Evolutionary conservation across 2,888 invertebrate genomes (phyloP).

Genomic region (Athalia circularis): DNA sequence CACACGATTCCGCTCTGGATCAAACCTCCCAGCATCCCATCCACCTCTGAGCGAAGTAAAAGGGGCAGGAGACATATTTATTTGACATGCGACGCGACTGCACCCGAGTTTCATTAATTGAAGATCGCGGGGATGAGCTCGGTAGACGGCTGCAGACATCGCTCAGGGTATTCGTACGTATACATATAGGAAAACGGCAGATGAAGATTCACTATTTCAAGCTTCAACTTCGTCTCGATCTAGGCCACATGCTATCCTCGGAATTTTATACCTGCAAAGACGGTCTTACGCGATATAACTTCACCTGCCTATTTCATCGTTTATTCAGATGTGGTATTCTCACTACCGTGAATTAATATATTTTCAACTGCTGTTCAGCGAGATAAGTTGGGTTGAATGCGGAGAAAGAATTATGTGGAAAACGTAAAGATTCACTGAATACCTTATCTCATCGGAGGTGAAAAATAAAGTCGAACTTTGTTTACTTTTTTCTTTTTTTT

Average conservation of each 20-base stretch:
- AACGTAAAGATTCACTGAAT: not conserved
- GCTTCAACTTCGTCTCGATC: constrained; percentile 71
- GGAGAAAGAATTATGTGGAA: not conserved
- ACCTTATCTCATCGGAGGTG: no score
- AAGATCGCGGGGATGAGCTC: constrained; percentile 73
- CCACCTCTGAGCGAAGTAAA: constrained; percentile 46
- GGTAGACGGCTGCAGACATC: constrained; percentile 66
- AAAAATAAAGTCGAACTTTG: no score
- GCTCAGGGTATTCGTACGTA: constrained; percentile 60
- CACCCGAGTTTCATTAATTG: constrained; percentile 75
- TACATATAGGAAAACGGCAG: constrained; percentile 65
- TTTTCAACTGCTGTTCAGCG: no score
- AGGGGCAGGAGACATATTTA: constrained; percentile 72
- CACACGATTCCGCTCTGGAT: constrained; percentile 64
- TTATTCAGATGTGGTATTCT: no score
- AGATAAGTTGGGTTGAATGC: not conserved
- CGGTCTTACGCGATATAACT: constrained; percentile 1
- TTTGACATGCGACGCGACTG: constrained; percentile 75
- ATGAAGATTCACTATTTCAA: constrained; percentile 72
- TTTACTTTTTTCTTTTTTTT: no score
- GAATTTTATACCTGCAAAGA: constrained; percentile 17
- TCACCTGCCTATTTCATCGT: not conserved
- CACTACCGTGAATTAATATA: no score
- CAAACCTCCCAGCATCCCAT: constrained; percentile 61
- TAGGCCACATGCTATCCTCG: constrained; percentile 63